These are phyloP conservation scores for Idaea biselata DNA, from an alignment of 2,888 invertebrate species.

Conservation along the genomic window DNA sequence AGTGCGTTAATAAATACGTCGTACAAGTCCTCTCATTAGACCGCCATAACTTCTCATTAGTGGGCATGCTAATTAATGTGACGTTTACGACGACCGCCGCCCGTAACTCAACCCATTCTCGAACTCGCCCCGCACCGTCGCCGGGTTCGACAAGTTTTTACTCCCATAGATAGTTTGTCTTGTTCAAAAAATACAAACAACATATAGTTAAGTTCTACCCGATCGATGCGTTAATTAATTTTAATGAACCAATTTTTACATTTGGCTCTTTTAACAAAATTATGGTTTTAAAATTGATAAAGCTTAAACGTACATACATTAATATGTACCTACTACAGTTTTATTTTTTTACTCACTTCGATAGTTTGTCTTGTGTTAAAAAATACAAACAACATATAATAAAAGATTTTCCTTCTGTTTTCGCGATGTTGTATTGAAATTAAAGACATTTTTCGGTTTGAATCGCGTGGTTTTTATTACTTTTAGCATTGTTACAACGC, in stretches of 20 bases:
- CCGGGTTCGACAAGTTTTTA: conserved; percentile 12
- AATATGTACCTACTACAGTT: no score
- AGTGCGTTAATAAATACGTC: conserved; percentile 34
- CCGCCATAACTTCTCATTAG: conserved; percentile 80
- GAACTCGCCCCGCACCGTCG: conserved; percentile 10
- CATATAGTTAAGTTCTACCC: conserved; percentile 30
- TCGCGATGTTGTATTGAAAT: no score
- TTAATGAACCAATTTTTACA: no score
- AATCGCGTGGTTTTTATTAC: no score
- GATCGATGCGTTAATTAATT: not conserved
- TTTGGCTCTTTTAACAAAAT: no score
- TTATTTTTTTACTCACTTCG: not conserved
- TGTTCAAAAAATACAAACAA: conserved; percentile 2
- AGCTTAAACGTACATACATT: no score
- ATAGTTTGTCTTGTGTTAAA: conserved; percentile 1
- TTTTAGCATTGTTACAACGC: no score
- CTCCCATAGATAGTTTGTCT: not conserved
- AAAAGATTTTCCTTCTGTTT: no score
- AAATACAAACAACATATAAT: conserved; percentile 2
- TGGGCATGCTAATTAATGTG: conserved; percentile 77
- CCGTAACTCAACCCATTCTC: conserved; percentile 37
- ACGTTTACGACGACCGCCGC: conserved; percentile 69
- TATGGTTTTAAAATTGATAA: no score
- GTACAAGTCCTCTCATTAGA: conserved; percentile 61
- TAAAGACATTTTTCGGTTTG: no score